These are phyloP conservation scores for Slavum lentiscoides DNA, from an alignment of 2,888 invertebrate genomes.

Conservation along the genomic window DNA sequence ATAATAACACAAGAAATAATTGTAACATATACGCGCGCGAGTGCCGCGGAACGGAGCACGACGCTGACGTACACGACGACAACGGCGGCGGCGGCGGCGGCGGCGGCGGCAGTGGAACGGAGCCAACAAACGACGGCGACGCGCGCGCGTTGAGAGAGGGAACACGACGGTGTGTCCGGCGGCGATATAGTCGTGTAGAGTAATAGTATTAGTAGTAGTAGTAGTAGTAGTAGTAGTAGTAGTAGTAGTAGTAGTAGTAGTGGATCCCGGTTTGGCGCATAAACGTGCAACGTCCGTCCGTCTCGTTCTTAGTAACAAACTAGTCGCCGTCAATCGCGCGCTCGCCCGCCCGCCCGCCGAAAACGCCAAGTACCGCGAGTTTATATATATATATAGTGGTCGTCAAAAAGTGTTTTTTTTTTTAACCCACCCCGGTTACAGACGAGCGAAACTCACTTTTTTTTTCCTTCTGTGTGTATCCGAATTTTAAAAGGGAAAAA, in stretches of 20 bases:
- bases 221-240: constrained; percentile 40
- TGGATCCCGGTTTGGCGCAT: constrained; percentile 52
- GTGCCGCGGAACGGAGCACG: too few relatives aligned
- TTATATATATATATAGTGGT: too few relatives aligned
- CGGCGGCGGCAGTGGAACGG: constrained; percentile 26
- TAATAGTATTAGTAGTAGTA: constrained; percentile 21
- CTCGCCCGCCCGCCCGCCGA: neutral
- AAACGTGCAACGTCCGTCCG: constrained; percentile 50
- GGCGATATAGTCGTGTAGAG: neutral
- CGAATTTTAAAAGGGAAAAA: too few relatives aligned
- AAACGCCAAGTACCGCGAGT: neutral
- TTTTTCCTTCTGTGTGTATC: too few relatives aligned
- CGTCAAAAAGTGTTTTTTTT: too few relatives aligned
- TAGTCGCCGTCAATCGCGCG: constrained; percentile 45
- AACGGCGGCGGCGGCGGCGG: constrained; percentile 6
- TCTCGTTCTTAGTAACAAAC: constrained; percentile 40
- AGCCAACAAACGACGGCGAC: constrained; percentile 16
- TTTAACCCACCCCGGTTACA: too few relatives aligned
- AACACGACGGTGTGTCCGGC: constrained; percentile 30
- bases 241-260: constrained; percentile 38
- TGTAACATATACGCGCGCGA: too few relatives aligned
- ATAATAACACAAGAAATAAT: too few relatives aligned
- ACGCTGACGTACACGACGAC: neutral
- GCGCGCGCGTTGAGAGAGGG: constrained; percentile 32
- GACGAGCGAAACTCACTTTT: too few relatives aligned